phyloP scores from a whole-genome alignment of 1,140 invertebrate species.

The Philopotamus ludificatus region DNA sequence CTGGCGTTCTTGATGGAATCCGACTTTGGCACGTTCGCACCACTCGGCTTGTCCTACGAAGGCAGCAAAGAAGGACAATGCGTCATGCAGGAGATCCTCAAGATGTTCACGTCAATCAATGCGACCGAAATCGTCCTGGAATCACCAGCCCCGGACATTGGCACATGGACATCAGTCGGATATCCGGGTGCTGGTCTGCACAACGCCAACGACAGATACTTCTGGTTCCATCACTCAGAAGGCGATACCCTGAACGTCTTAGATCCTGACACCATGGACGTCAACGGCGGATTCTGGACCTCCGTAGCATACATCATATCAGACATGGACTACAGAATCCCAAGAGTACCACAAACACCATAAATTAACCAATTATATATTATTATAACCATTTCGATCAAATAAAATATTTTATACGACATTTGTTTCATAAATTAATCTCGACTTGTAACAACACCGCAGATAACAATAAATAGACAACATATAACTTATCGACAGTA shows the following conservation, averaged over 20 bases:
- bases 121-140: constrained; percentile 33
- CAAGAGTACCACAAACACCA: constrained; percentile 52
- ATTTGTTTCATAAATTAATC: too few relatives aligned
- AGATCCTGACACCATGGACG: constrained; percentile 62
- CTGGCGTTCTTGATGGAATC: constrained; percentile 69
- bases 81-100: constrained; percentile 60
- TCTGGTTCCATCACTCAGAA: constrained; percentile 73
- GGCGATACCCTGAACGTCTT: constrained; percentile 73
- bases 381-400: too few relatives aligned
- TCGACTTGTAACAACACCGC: too few relatives aligned
- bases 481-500: too few relatives aligned
- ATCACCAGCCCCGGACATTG: constrained; percentile 62
- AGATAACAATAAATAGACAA: too few relatives aligned
- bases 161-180: constrained; percentile 56
- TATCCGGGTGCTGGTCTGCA: constrained; percentile 64
- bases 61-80: constrained; percentile 57
- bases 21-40: constrained; percentile 72
- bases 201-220: constrained; percentile 67
- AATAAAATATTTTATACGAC: too few relatives aligned
- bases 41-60: constrained; percentile 60
- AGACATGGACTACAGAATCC: constrained; percentile 63
- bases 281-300: constrained; percentile 68
- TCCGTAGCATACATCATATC: constrained; percentile 67
- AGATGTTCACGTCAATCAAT: constrained; percentile 46
- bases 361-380: constrained; percentile 64